These are phyloP conservation scores for Sclerurus mexicanus DNA, from an alignment of 2,113 vertebrate genomes.

Conservation along the genomic window DNA sequence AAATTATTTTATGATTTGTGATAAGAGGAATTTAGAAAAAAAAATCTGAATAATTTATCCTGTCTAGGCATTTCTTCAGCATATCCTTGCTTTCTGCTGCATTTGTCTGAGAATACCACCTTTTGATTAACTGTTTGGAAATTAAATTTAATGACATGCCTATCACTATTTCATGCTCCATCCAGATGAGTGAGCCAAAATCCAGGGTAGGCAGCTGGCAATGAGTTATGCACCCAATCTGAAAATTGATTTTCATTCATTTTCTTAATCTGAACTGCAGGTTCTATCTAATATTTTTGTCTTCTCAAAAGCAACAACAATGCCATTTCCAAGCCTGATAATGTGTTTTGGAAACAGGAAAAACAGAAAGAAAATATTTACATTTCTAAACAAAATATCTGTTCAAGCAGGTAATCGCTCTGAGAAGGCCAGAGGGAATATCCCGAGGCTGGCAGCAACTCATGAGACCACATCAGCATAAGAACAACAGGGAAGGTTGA, in stretches of 20 bases:
- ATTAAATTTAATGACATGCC: background rate
- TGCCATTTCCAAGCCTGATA: background rate
- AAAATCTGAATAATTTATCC: background rate
- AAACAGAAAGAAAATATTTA: constrained; percentile 14
- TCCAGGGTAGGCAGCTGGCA: background rate
- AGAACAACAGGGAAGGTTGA: background rate
- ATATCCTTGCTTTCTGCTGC: background rate
- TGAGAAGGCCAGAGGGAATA: background rate
- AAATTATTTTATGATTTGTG: background rate
- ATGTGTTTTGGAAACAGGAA: constrained; percentile 13
- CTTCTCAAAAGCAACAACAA: background rate
- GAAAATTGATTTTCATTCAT: background rate
- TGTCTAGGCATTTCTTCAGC: background rate
- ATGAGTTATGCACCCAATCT: background rate
- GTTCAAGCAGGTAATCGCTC: constrained; percentile 13
- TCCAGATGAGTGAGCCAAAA: background rate
- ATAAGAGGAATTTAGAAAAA: background rate
- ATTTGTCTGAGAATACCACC: background rate
- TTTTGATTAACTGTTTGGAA: background rate
- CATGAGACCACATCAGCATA: background rate
- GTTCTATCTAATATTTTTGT: background rate
- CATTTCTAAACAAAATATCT: constrained; percentile 14
- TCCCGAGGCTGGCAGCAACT: background rate
- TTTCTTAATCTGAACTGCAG: background rate
- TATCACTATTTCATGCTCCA: background rate